phyloP scores from a whole-genome alignment of 2,888 invertebrate species.

The Cacoxenus indagator region DNA sequence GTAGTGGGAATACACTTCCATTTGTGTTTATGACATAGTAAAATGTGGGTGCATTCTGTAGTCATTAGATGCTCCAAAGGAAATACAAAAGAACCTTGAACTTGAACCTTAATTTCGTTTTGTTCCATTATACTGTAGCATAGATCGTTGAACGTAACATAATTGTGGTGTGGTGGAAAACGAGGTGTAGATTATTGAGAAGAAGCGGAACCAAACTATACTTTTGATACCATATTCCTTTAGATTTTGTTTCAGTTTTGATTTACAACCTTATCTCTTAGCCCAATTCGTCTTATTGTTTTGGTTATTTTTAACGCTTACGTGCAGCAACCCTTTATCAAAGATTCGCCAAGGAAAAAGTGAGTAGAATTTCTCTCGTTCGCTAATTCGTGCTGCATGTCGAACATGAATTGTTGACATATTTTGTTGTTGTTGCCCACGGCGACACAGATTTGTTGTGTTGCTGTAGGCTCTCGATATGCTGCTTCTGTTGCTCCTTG shows the following conservation, averaged over 20 bases:
- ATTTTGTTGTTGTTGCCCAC: slow-evolving; percentile 13
- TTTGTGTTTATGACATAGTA: too few relatives aligned
- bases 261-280: too few relatives aligned
- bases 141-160: too few relatives aligned
- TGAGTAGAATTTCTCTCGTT: neutral
- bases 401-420: slow-evolving; percentile 5
- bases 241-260: neutral
- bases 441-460: neutral
- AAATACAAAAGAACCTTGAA: slow-evolving; percentile 26
- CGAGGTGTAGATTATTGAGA: too few relatives aligned
- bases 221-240: too few relatives aligned
- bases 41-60: too few relatives aligned
- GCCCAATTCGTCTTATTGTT: slow-evolving; percentile 10
- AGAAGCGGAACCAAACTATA: too few relatives aligned
- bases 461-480: slow-evolving; percentile 2
- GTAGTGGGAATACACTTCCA: too few relatives aligned
- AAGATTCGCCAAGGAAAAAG: slow-evolving; percentile 22
- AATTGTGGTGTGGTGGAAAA: too few relatives aligned
- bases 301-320: neutral
- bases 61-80: slow-evolving; percentile 52
- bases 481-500: neutral
- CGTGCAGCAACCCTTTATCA: slow-evolving; percentile 32
- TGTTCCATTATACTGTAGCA: too few relatives aligned
- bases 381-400: neutral
- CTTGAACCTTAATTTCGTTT: too few relatives aligned